Conservation (phyloP, 2,113 vertebrate genomes). For the Equus przewalskii region DNA sequence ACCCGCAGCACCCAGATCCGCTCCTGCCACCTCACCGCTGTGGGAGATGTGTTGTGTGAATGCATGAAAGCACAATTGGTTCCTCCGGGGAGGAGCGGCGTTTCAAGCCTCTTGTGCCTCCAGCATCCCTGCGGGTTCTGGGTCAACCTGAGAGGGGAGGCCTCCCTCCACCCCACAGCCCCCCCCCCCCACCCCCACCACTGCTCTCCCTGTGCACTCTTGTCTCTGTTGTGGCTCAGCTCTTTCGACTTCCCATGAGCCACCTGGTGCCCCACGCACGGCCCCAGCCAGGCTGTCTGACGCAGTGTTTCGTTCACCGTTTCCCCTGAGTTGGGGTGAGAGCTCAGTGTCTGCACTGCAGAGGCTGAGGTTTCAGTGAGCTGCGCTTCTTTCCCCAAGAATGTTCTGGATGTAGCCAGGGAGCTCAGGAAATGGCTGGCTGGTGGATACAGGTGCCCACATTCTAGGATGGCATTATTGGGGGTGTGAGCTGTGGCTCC, state of each 20-base stretch:
- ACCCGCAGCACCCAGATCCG: background rate
- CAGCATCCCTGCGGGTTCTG: background rate
- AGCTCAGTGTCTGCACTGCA: background rate
- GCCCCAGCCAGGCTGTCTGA: too few relatives aligned
- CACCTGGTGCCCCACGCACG: fast-evolving
- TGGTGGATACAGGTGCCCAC: background rate
- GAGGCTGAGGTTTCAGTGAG: background rate
- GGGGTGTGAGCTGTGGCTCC: background rate
- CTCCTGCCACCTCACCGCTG: background rate
- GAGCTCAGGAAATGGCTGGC: background rate
- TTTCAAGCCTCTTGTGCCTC: background rate
- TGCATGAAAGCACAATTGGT: background rate
- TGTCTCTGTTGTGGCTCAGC: background rate
- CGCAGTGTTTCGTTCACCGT: background rate
- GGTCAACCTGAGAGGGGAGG: background rate
- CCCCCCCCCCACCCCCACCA: too few relatives aligned
- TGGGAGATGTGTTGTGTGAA: background rate
- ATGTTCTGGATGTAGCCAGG: background rate
- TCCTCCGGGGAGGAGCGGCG: background rate
- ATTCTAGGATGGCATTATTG: background rate
- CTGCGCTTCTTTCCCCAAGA: background rate
- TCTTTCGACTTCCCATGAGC: background rate
- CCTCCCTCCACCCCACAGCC: background rate
- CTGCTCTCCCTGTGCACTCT: background rate
- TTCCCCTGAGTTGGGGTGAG: background rate